Evolutionary conservation across 2,888 invertebrate genomes (phyloP), one percentile per base, ranked within the genome.

Genomic region (Brachyptera putata): DNA sequence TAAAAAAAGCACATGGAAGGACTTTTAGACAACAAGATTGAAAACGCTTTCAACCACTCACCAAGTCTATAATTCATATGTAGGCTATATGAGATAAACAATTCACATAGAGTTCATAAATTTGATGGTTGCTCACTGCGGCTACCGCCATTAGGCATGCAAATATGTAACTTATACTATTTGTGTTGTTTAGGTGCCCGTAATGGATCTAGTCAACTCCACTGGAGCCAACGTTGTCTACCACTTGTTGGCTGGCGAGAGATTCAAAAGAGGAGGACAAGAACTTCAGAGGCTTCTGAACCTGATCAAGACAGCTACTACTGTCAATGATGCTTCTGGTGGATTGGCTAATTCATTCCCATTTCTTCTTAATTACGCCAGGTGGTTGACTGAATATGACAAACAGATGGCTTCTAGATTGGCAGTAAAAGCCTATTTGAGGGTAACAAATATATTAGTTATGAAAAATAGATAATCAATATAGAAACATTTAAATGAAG

Each of bases 161-260:
- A n/a, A n/a, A n/a, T n/a, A n/a, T n/a, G n/a, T n/a, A n/a, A n/a
- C 30, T 30, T 7, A 30, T 5, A 30, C 11, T 11, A 30, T 5
- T 11, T 30, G 30, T 11, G 30, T n/a, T 11, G 43, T 4, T 14
- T 18, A 53, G 53, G 34, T 53, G 21, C 16, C 56, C 14, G 60
- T 56, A 22, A 30, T 37, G 13, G 49, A 57, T 1, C 26, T 60
- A 5, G 22, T 57, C 21, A 39, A 30, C 37, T 49, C 60, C 9
- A 49, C 57, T 2, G 60, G 60, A 3, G 60, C 56, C 48, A 60
- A 60, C 49, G 56, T 60, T 24, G 57, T 60, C 56, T 46, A 36
- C 34, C 60, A 60, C 37, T 26, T 60, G 48, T 1, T 60, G 49
- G 48, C 60, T 3, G 57, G 57, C 1, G 16, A 49, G 3, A 56